Evolutionary conservation across 1,140 invertebrate species (phyloP), one percentile per base, ranked within the genome.

Genomic region (Magallana gigas): DNA sequence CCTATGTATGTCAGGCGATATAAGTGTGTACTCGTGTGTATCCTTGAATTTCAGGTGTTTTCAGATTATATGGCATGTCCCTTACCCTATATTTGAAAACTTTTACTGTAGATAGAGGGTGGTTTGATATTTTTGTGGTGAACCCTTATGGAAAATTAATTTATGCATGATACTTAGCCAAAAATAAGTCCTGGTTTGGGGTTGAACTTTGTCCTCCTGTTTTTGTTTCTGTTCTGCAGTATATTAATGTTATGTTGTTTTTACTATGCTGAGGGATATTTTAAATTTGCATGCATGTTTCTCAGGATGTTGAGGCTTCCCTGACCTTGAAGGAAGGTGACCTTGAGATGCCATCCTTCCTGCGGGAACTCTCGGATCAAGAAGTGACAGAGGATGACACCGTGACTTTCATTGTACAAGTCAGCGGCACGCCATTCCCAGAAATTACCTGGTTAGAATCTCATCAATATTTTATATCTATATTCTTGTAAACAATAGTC

Each of bases 371-470:
- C 9, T 87, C 89, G 36, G 91, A 93, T 80, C 91, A 93, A 83
- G 92, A 94, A 87, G 91, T 94, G 8, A 91, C 90, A 57, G 94
- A 94, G 85, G 92, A 93, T 76, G 91, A 92, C 57, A 94, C 93
- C 76, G 92, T 95, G 8, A 92, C 92, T 94, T 95, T 97, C 57
- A 90, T 91, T 60, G 89, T 93, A 62, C 91, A 91, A 84, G 91
- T 93, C 29, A 88, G 91, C 48, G 94, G 94, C 36, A 91, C 91
- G 83, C 94, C 94, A 23, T 90, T 92, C 87, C 94, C 94, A 84
- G 90, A 93, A 88, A 89, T 94, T 11, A 92, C 90, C 83, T 95
- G 94, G 94, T 94, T 86, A 91, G 92, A 88, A n/a, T 6, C 18
- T 57, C n/a, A 11, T 83, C 16, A 16, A 16, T n/a, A 8, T n/a